Conservation (phyloP, 2,113 vertebrate species). For the Pyrgilauda ruficollis region DNA sequence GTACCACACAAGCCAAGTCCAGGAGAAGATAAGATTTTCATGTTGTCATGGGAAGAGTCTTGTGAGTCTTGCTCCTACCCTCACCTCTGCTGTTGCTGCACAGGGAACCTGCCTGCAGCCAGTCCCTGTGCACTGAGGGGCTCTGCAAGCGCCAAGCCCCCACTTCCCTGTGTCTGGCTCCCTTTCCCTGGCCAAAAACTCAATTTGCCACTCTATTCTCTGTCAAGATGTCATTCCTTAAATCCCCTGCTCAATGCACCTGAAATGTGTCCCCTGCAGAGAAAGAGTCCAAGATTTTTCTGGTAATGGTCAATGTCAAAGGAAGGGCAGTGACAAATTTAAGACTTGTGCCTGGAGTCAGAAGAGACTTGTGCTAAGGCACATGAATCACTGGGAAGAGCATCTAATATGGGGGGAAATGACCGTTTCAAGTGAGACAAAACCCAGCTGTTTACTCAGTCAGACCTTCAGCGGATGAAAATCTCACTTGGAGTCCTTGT, state of each 20-base stretch:
- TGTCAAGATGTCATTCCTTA: background rate
- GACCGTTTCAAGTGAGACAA: background rate
- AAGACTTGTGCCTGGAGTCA: background rate
- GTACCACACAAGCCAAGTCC: background rate
- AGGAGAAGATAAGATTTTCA: background rate
- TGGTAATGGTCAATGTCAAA: accelerated
- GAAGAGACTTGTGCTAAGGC: background rate
- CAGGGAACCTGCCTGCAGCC: background rate
- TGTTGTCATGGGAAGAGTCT: background rate
- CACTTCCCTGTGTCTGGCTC: background rate
- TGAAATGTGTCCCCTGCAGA: background rate
- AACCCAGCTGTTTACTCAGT: background rate
- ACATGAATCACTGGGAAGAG: background rate
- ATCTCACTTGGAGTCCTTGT: background rate
- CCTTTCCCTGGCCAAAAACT: background rate
- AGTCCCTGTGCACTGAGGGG: background rate
- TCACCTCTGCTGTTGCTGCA: background rate
- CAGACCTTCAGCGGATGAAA: background rate
- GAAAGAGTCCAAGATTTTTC: background rate
- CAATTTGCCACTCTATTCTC: background rate
- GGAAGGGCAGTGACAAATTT: background rate
- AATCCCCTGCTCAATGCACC: background rate
- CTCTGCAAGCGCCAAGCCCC: background rate
- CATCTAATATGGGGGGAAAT: background rate
- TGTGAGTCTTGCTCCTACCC: background rate